A percentile compares a stretch with the other conserved stretches of the same genome.
phyloP scores from a whole-genome alignment of 2,888 invertebrate species.

The Acanthosepion lycidas region DNA sequence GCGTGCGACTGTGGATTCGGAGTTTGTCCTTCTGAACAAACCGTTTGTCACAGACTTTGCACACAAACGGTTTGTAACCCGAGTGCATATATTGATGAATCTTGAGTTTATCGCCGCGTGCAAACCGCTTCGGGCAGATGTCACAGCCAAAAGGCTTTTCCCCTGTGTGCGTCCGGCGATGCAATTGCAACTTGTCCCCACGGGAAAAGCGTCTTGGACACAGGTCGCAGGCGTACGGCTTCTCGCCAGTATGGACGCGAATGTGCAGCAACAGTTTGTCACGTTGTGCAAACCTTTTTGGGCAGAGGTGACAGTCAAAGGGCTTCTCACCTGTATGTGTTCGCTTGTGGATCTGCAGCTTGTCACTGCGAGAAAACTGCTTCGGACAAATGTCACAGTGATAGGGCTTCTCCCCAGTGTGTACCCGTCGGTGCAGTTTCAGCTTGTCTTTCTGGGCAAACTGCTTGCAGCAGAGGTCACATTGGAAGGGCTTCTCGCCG shows the following conservation, averaged over 20 bases:
- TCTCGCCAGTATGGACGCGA: neutral
- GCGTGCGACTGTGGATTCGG: neutral
- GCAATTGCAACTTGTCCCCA: slow-evolving; percentile 33
- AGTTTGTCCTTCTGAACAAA: neutral
- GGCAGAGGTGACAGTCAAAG: neutral
- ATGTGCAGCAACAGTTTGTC: slow-evolving; percentile 1
- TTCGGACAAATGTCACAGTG: neutral
- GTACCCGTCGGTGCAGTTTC: neutral
- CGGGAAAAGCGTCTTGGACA: slow-evolving; percentile 8
- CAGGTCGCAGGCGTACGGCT: slow-evolving; percentile 21
- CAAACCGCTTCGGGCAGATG: neutral
- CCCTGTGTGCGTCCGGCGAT: neutral
- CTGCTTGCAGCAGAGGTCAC: slow-evolving; percentile 6
- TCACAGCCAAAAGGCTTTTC: neutral
- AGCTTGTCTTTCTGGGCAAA: neutral
- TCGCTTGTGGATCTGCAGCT: neutral
- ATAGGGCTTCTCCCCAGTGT: neutral
- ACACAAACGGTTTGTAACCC: neutral
- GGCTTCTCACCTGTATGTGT: neutral
- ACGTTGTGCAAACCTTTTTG: neutral
- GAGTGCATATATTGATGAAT: neutral
- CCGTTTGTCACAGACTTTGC: neutral
- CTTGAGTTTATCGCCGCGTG: neutral
- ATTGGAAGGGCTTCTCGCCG: neutral
- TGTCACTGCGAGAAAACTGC: neutral